A percentile compares a stretch with the other conserved stretches of the same genome.
Evolutionary conservation across 2,113 vertebrate genomes (phyloP).

Genomic region (Bubo bubo): DNA sequence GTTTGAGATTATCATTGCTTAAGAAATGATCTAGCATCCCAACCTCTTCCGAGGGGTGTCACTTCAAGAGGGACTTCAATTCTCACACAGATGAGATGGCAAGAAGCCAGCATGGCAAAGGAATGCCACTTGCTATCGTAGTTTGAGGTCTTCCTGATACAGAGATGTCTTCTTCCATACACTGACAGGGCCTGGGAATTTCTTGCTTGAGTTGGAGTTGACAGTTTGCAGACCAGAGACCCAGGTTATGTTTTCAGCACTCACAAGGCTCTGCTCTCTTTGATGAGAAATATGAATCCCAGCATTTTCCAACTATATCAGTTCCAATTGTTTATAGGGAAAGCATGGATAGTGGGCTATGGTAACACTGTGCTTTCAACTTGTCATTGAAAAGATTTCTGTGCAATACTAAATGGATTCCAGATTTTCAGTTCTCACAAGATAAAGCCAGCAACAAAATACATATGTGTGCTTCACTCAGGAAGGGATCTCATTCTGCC

Average conservation of each 20-base stretch:
- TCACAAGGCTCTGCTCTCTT: not conserved
- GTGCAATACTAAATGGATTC: not conserved
- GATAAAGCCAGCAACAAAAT: not conserved
- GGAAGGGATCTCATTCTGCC: not conserved
- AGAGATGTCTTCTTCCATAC: not conserved
- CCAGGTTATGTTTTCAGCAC: constrained; percentile 1
- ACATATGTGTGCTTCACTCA: accelerated
- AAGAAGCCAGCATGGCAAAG: not conserved
- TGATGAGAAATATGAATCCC: not conserved
- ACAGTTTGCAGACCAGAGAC: not conserved
- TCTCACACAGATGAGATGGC: not conserved
- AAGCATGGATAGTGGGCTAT: not conserved
- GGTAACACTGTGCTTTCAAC: not conserved
- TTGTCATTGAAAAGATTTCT: not conserved
- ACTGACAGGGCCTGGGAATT: not conserved
- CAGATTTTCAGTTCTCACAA: not conserved
- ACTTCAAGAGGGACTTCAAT: not conserved
- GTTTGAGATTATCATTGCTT: constrained; percentile 3
- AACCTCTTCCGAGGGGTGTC: not conserved
- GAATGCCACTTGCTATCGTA: not conserved
- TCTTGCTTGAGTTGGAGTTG: not conserved
- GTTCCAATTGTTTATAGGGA: not conserved
- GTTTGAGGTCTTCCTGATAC: not conserved
- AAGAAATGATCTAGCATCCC: not conserved
- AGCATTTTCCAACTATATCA: not conserved